Percentiles rank a stretch among this genome's conserved stretches.
These are phyloP conservation scores for Zeus faber DNA, from an alignment of 2,113 vertebrate species.

Conservation along the genomic window DNA sequence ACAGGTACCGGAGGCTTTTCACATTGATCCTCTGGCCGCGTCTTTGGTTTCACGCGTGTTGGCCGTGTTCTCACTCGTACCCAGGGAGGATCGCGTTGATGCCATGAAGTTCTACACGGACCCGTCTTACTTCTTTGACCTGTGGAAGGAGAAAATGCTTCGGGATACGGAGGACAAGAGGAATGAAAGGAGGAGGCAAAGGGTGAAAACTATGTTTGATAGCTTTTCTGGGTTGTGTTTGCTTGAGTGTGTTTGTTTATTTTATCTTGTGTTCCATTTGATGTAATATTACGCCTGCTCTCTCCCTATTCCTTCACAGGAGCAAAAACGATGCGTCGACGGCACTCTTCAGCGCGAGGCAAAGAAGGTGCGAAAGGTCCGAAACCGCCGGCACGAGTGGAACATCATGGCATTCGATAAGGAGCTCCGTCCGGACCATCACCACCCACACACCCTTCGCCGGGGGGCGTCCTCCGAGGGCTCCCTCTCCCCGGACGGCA, in stretches of 20 bases:
- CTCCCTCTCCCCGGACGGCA: constrained; percentile 90
- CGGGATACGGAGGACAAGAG: constrained; percentile 96
- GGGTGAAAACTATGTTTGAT: constrained; percentile 59
- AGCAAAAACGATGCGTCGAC: constrained; percentile 89
- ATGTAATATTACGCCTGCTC: no score
- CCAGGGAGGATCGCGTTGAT: constrained; percentile 89
- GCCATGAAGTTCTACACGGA: constrained; percentile 94
- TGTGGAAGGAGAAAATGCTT: constrained; percentile 98
- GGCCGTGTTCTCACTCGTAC: constrained; percentile 28
- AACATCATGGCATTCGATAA: constrained; percentile 97
- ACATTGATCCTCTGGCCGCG: background rate
- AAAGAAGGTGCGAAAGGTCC: constrained; percentile 94
- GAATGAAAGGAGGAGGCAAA: constrained; percentile 78
- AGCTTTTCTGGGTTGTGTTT: background rate
- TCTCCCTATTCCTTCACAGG: no score
- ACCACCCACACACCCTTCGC: constrained; percentile 82
- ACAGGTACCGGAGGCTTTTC: constrained; percentile 78
- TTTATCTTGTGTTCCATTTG: no score
- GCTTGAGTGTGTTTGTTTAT: background rate
- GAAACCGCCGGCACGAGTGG: constrained; percentile 94
- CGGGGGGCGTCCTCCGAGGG: constrained; percentile 88
- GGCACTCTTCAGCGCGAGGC: constrained; percentile 88
- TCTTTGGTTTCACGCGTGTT: background rate
- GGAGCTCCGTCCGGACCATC: constrained; percentile 91
- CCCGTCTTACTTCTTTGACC: constrained; percentile 96